Evolutionary conservation across 2,888 invertebrate genomes (phyloP).

Genomic region (Sipha maydis): DNA sequence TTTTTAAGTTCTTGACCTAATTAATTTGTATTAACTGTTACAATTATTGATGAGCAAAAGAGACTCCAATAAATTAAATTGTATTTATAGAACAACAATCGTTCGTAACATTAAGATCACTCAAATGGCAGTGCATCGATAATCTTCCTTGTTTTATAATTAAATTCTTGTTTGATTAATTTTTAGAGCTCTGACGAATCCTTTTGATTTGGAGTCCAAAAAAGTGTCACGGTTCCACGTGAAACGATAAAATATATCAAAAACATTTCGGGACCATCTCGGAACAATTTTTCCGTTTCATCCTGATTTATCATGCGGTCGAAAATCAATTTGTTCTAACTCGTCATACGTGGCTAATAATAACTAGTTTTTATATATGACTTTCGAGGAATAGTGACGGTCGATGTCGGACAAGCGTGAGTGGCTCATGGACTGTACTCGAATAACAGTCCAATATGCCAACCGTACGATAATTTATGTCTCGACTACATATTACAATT

Average conservation of each 20-base stretch:
- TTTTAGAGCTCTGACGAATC: neutral
- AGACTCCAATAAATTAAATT: neutral
- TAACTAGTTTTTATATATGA: neutral
- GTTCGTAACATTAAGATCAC: neutral
- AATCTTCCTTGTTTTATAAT: neutral
- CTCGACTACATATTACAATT: constrained; percentile 35
- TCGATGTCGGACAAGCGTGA: no score
- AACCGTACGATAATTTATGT: constrained; percentile 1
- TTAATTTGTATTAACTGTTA: neutral
- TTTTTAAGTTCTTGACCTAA: neutral
- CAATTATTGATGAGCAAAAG: neutral
- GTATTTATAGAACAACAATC: neutral
- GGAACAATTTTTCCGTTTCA: neutral
- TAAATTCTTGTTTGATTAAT: neutral
- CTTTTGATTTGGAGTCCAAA: neutral
- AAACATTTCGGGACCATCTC: neutral
- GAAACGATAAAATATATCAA: neutral
- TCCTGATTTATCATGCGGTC: neutral
- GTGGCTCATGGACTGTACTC: neutral
- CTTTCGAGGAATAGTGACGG: no score
- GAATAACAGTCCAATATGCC: neutral
- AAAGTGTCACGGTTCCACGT: neutral
- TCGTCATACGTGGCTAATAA: neutral
- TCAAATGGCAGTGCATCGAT: neutral
- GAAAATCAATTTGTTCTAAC: neutral